Percentiles rank a stretch among this genome's conserved stretches.
These are phyloP conservation scores for Lapara coniferarum DNA, from an alignment of 2,888 invertebrate genomes.

Conservation along the genomic window DNA sequence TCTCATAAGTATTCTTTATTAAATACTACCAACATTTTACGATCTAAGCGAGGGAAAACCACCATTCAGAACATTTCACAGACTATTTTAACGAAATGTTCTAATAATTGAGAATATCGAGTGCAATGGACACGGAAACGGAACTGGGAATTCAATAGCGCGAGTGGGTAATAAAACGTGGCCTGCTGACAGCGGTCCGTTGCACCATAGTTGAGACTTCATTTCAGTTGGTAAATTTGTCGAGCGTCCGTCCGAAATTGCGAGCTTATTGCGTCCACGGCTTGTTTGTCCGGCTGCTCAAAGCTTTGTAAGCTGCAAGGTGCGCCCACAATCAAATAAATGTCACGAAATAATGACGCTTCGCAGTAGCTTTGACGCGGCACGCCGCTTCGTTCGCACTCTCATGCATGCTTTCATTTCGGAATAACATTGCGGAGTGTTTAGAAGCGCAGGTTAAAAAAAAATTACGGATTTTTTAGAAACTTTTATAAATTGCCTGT, in stretches of 20 bases:
- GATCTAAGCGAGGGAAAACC: too few species aligned
- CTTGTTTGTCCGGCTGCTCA: constrained; percentile 70
- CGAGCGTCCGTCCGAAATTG: constrained; percentile 72
- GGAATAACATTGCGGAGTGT: background rate
- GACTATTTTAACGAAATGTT: constrained; percentile 1
- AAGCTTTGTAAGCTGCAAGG: constrained; percentile 74
- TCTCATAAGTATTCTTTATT: too few species aligned
- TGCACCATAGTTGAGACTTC: constrained; percentile 71
- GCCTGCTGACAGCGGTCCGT: constrained; percentile 70
- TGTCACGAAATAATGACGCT: constrained; percentile 52
- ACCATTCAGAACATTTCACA: background rate
- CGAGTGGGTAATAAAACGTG: constrained; percentile 74
- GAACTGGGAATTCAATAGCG: constrained; percentile 70
- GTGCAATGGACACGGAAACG: constrained; percentile 51
- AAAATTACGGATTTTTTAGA: too few species aligned
- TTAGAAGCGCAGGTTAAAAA: background rate
- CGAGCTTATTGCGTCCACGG: constrained; percentile 76
- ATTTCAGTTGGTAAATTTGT: constrained; percentile 80
- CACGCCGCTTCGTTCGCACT: background rate
- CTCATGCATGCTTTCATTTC: background rate
- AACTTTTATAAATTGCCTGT: too few species aligned
- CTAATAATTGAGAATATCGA: constrained; percentile 17
- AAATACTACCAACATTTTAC: too few species aligned
- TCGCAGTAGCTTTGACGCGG: background rate
- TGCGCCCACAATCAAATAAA: constrained; percentile 66